Evolutionary conservation across 2,888 invertebrate genomes (phyloP).

Genomic region (Papilio gigon): DNA sequence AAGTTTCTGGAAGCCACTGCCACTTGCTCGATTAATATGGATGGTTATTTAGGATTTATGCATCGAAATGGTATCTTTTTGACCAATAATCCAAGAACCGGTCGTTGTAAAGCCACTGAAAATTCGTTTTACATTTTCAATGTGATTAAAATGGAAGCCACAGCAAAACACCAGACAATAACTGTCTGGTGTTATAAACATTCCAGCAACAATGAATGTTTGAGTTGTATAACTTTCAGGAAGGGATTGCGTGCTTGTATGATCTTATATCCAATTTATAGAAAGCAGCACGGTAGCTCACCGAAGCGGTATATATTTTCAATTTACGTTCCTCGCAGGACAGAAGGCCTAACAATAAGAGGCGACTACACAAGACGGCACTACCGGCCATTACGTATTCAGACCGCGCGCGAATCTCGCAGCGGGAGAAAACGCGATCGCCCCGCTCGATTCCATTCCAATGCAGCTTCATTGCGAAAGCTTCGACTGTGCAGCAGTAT

Average conservation of each 20-base stretch:
- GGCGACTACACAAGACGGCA: conserved; percentile 73
- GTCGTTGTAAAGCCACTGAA: neutral
- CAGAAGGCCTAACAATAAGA: conserved; percentile 66
- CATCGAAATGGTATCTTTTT: neutral
- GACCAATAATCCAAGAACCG: neutral
- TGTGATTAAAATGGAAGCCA: too few species aligned
- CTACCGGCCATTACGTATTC: conserved; percentile 80
- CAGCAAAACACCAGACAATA: neutral
- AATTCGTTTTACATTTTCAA: too few species aligned
- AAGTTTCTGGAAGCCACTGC: neutral
- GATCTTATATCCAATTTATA: conserved; percentile 29
- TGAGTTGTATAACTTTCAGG: neutral
- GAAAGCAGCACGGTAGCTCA: conserved; percentile 27
- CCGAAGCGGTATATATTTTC: conserved; percentile 50
- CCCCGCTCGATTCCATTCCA: conserved; percentile 43
- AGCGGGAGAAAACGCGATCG: conserved; percentile 40
- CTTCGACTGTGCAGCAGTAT: conserved; percentile 40
- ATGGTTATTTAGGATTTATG: neutral
- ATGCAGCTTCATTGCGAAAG: conserved; percentile 34
- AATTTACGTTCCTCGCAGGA: conserved; percentile 65
- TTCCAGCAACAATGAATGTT: neutral
- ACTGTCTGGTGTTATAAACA: neutral
- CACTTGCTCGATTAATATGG: neutral
- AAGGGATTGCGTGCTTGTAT: conserved; percentile 11
- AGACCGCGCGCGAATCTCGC: conserved; percentile 66